Evolutionary conservation across 2,888 invertebrate genomes (phyloP).

Genomic region (Octodonta nipae): DNA sequence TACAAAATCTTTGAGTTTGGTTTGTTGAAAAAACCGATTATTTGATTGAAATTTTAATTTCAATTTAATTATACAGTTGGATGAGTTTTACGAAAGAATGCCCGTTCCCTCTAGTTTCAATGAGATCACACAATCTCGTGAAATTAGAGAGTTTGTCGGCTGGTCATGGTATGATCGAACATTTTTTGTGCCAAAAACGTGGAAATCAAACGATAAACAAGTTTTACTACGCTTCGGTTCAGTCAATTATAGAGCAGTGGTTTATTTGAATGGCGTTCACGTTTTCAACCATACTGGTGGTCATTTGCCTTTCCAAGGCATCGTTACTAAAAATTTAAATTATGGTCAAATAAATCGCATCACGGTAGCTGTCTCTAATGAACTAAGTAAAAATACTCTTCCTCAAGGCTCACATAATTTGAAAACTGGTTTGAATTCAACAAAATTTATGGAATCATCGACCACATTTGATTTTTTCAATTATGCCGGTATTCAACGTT

Average conservation of each 20-base stretch:
- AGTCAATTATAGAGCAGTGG: constrained; percentile 79
- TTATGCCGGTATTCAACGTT: no score
- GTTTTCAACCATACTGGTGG: constrained; percentile 79
- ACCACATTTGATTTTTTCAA: no score
- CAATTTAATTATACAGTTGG: no score
- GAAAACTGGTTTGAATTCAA: no score
- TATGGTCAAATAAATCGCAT: constrained; percentile 62
- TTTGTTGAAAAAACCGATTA: no score
- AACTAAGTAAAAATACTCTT: constrained; percentile 66
- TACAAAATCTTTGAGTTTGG: no score
- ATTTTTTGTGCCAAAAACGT: constrained; percentile 64
- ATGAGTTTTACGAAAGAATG: no score
- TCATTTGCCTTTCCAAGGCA: constrained; percentile 84
- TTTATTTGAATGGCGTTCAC: constrained; percentile 77
- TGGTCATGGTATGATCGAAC: constrained; percentile 86
- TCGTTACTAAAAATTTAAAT: constrained; percentile 55
- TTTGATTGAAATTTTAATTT: no score
- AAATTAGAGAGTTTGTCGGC: constrained; percentile 79
- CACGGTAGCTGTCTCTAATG: constrained; percentile 91
- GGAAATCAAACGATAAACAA: constrained; percentile 47
- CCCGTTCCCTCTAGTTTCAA: constrained; percentile 93
- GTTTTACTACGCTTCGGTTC: constrained; percentile 84
- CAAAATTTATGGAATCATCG: no score
- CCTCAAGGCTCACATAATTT: no score
- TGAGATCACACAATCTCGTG: constrained; percentile 69